Evolutionary conservation across 2,888 invertebrate genomes (phyloP), one percentile per base, ranked within the genome.

Genomic region (Agrochola lota): DNA sequence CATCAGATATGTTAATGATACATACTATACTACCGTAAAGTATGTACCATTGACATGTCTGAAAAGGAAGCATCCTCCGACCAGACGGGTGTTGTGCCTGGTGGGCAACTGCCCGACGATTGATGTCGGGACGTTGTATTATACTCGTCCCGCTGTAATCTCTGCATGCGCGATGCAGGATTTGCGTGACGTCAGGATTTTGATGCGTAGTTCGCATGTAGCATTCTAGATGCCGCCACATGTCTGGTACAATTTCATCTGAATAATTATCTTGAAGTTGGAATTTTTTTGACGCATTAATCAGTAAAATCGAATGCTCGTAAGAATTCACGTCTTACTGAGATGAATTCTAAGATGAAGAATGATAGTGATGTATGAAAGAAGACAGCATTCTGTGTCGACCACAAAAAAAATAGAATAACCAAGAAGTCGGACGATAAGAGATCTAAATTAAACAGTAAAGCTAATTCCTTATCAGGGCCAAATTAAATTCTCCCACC

Each of bases 11-110:
- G n/a, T n/a, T n/a, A n/a, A n/a, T n/a, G n/a, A n/a, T n/a, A n/a
- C n/a, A n/a, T n/a, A n/a, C n/a, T n/a, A 59, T 43, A 7, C 52
- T 26, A 49, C 57, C 11, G 12, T 81, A 76, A 75, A 69, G 7
- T 55, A 64, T 52, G 5, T 49, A 20, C 52, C 81, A 60, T 35
- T 76, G 35, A 66, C 43, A 46, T 46, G 35, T 46, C 15, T 46
- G 46, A 46, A 46, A 46, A 46, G 15, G 46, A 15, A 46, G 46
- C 46, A 15, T 15, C 46, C 15, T 46, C 46, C 46, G 46, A 46
- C 46, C 46, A 46, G 46, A 46, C 46, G 15, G 2, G 5, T 15
- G 46, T 15, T 46, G 46, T 15, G 15, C 5, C 15, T 46, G 15
- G 46, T 46, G 12, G 12, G 0, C 46, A 46, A 46, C 46, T 46